Evolutionary conservation across 1,140 invertebrate species (phyloP), one percentile per base, ranked within the genome.

Genomic region (Atta colombica): DNA sequence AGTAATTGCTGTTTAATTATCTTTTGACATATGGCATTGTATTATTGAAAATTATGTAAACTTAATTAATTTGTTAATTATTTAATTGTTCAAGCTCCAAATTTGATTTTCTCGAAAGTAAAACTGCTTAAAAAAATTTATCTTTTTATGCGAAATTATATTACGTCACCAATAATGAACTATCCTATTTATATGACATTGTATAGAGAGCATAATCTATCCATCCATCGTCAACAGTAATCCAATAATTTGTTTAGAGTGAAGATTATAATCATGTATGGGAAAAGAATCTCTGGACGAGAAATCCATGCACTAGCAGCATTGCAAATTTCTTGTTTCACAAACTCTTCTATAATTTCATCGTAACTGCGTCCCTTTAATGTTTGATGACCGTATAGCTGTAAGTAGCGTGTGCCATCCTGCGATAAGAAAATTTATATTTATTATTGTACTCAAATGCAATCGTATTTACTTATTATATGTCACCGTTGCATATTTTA

Each of bases 321-420:
- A 21, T 16, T 89, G 60, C 92, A 92, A 63, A 12, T 2, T 16
- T 49, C 10, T 53, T 80, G 71, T 6, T 87, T 85, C 12, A 86
- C 16, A 4, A 92, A 60, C 16, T 86, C 77, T 10, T 92, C 84
- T 7, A 94, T 16, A 6, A 94, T 88, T 21, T 92, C 77, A 0
- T 81, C 74, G 39, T 94, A 94, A 77, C 72, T 92, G 6, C 61
- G 53, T 28, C 82, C 86, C 7, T 55, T 65, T 65, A 80, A 69
- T 18, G 89, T 80, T 12, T 92, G 86, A 55, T 85, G 18, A 88
- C 72, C 74, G 85, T 91, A 63, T 45, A 87, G 21, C 31, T 87
- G 74, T 66, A 94, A 60, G 58, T 90, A 84, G 53, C 88, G 88
- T 4, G 94, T 93, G 65, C 84, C 86, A 31, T 89, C 87, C 94